These are phyloP conservation scores for Allobates femoralis DNA, from an alignment of 2,797 vertebrate species.

Conservation along the genomic window DNA sequence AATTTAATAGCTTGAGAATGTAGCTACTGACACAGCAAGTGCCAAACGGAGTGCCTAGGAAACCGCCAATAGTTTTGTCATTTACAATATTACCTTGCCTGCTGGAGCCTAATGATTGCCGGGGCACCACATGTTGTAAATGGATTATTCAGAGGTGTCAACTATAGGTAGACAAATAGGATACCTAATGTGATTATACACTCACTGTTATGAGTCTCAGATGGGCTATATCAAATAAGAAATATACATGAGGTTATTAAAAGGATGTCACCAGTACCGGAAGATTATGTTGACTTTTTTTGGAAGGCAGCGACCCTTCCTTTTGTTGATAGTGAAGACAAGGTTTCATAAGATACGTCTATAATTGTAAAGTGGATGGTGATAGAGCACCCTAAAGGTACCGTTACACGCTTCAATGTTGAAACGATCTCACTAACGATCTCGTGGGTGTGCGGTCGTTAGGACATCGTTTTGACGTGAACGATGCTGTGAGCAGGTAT, in stretches of 20 bases:
- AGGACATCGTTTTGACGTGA: no score
- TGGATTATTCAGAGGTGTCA: constrained; percentile 20
- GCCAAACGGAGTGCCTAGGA: not conserved
- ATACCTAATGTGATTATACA: not conserved
- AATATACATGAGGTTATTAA: not conserved
- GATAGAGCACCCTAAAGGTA: no score
- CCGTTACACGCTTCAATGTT: no score
- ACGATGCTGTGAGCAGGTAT: no score
- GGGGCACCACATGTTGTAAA: not conserved
- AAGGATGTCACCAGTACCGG: not conserved
- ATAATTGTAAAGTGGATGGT: no score
- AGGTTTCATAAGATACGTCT: not conserved
- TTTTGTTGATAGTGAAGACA: not conserved
- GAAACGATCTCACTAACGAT: no score
- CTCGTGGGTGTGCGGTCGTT: no score
- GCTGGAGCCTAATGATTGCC: constrained; percentile 30
- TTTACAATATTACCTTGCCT: constrained; percentile 28
- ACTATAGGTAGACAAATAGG: constrained; percentile 3
- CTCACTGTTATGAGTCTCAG: no score
- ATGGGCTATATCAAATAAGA: not conserved
- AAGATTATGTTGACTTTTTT: not conserved
- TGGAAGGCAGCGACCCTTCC: not conserved
- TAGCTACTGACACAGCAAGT: constrained; percentile 27
- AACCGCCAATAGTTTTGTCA: not conserved
- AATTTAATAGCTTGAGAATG: constrained; percentile 34